phyloP scores from a whole-genome alignment of 2,113 vertebrate genomes.

The Prietella phreatophila region DNA sequence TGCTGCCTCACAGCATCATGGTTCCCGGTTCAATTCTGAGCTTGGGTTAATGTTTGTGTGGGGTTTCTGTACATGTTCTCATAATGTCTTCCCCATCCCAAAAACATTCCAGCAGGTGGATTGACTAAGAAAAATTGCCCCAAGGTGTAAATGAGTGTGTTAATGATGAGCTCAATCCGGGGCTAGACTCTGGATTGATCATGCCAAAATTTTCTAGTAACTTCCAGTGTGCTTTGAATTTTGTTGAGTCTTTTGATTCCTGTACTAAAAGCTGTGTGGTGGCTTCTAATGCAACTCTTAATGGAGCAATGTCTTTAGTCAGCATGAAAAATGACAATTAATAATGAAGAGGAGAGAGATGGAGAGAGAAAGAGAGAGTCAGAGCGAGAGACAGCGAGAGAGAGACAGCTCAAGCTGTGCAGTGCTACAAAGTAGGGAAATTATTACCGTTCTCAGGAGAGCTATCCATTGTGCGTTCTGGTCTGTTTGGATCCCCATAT shows the following conservation, averaged over 20 bases:
- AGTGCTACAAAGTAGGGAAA: slow-evolving; percentile 47
- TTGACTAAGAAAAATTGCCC: not conserved
- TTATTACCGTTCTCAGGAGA: slow-evolving; percentile 53
- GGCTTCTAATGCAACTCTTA: slow-evolving; percentile 42
- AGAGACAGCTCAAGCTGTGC: slow-evolving; percentile 39
- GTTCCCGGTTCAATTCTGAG: not conserved
- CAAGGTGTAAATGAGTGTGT: not conserved
- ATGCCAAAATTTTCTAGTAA: not conserved
- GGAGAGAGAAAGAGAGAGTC: not conserved
- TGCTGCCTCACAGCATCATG: not conserved
- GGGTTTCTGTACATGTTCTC: not conserved
- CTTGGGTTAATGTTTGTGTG: not conserved
- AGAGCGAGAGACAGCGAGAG: slow-evolving; percentile 11
- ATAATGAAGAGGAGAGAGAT: slow-evolving; percentile 23
- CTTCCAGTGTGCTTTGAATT: slow-evolving; percentile 5
- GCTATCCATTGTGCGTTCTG: slow-evolving; percentile 39
- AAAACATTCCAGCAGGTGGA: not conserved
- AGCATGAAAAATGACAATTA: slow-evolving; percentile 56
- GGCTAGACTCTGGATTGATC: not conserved
- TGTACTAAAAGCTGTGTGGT: slow-evolving; percentile 40
- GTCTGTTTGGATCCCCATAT: slow-evolving; percentile 49
- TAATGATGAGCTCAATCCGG: not conserved
- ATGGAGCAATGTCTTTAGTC: slow-evolving; percentile 49
- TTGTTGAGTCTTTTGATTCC: not conserved
- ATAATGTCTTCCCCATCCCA: not conserved